These are phyloP conservation scores for Pseudotriccus pelzelni DNA, from an alignment of 2,797 vertebrate genomes.

Conservation along the genomic window DNA sequence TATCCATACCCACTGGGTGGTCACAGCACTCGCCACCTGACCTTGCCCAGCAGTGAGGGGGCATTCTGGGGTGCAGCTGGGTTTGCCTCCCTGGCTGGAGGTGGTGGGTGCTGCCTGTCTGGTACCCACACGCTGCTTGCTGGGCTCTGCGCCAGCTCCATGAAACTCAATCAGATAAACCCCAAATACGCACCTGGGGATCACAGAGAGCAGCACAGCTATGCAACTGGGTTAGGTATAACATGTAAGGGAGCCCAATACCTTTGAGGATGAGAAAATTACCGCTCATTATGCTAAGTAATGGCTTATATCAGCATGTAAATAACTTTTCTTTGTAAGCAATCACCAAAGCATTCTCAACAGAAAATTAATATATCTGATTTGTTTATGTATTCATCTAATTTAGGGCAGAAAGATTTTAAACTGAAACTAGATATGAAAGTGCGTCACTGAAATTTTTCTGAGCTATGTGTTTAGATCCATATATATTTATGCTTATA, in stretches of 20 bases:
- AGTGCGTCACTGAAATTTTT: slow-evolving; percentile 31
- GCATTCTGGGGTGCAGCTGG: background rate
- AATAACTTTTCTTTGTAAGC: slow-evolving; percentile 62
- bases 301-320: slow-evolving; percentile 59
- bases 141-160: background rate
- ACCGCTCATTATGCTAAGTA: slow-evolving; percentile 62
- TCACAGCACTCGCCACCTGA: background rate
- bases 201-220: slow-evolving; percentile 8
- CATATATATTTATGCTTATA: slow-evolving; percentile 14
- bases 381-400: slow-evolving; percentile 67
- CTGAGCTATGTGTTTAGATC: background rate
- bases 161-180: background rate
- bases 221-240: background rate
- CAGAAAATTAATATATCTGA: slow-evolving; percentile 65
- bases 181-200: background rate
- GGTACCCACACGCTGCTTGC: background rate
- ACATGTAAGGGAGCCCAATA: background rate
- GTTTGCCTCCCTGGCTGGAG: background rate
- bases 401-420: slow-evolving; percentile 52
- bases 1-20: background rate
- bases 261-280: slow-evolving; percentile 45
- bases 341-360: slow-evolving; percentile 56
- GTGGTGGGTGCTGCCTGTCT: background rate
- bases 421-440: slow-evolving; percentile 34
- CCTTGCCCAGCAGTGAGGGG: background rate